These are phyloP conservation scores for Gambusia affinis DNA, from an alignment of 2,113 vertebrate genomes.

Conservation along the genomic window DNA sequence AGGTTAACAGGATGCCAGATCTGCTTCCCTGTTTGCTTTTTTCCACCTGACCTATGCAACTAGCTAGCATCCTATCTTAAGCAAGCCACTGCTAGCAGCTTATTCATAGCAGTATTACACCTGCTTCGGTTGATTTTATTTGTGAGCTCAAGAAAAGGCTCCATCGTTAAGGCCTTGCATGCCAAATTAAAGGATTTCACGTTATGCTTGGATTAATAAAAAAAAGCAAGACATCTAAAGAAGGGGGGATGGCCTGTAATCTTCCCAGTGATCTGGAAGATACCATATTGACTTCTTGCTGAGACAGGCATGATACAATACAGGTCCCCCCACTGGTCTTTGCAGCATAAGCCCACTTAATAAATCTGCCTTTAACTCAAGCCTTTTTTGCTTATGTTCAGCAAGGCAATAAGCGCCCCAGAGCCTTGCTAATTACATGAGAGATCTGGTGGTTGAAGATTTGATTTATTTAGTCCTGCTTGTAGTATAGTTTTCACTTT, in stretches of 20 bases:
- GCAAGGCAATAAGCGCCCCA: neutral
- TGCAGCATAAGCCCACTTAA: constrained; percentile 17
- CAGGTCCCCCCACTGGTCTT: constrained; percentile 2
- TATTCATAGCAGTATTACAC: constrained; percentile 1
- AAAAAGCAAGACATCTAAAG: constrained; percentile 7
- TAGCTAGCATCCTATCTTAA: constrained; percentile 45
- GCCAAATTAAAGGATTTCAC: constrained; percentile 8
- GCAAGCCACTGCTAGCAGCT: constrained; percentile 36
- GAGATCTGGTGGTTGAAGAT: neutral
- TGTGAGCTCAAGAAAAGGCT: neutral
- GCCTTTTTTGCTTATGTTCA: neutral
- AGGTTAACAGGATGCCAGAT: constrained; percentile 13
- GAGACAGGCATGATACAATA: constrained; percentile 32
- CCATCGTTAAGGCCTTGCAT: neutral
- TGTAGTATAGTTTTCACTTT: constrained; percentile 25
- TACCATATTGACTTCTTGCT: constrained; percentile 55
- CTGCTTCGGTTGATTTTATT: constrained; percentile 8
- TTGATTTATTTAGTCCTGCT: constrained; percentile 19
- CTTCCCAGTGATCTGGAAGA: constrained; percentile 56
- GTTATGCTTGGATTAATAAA: constrained; percentile 12
- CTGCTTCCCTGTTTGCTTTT: constrained; percentile 29
- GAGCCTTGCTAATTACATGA: neutral
- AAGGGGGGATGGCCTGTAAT: constrained; percentile 52
- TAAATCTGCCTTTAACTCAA: neutral
- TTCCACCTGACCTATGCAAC: constrained; percentile 52